Conservation (phyloP, 2,797 vertebrate genomes). For the Coranthus polyacanthus region DNA sequence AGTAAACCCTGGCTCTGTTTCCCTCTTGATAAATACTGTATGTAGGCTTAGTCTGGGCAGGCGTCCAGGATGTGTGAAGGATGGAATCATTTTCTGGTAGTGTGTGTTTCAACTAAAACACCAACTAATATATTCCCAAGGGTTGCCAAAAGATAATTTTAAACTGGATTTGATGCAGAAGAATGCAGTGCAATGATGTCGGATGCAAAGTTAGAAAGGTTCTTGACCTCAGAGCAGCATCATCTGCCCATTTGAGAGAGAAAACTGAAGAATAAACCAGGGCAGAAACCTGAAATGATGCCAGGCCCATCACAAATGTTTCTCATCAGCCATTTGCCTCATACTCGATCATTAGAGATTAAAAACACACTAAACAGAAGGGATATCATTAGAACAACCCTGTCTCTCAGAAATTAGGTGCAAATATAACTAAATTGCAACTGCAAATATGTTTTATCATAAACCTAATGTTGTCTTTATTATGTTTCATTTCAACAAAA, state of each 20-base stretch:
- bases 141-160: slow-evolving; percentile 51
- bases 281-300: too few relatives aligned
- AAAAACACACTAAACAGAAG: slow-evolving; percentile 16
- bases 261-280: too few relatives aligned
- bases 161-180: slow-evolving; percentile 35
- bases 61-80: slow-evolving; percentile 63
- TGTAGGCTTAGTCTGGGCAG: slow-evolving; percentile 69
- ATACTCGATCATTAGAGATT: slow-evolving; percentile 8
- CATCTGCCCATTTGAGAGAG: not conserved
- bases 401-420: too few relatives aligned
- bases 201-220: not conserved
- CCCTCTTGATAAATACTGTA: slow-evolving; percentile 74
- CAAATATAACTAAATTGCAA: too few relatives aligned
- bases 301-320: not conserved
- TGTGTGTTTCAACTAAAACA: slow-evolving; percentile 53
- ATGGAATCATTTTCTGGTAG: slow-evolving; percentile 61
- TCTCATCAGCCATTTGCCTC: not conserved
- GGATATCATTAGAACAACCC: slow-evolving; percentile 12
- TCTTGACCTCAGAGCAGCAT: not conserved
- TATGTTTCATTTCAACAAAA: too few relatives aligned
- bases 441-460: too few relatives aligned
- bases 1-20: slow-evolving; percentile 67
- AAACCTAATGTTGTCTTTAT: too few relatives aligned
- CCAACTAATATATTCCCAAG: slow-evolving; percentile 43
- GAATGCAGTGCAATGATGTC: slow-evolving; percentile 5